These are phyloP conservation scores for Meteorus sp. DNA, from an alignment of 1,140 invertebrate species.

Conservation along the genomic window DNA sequence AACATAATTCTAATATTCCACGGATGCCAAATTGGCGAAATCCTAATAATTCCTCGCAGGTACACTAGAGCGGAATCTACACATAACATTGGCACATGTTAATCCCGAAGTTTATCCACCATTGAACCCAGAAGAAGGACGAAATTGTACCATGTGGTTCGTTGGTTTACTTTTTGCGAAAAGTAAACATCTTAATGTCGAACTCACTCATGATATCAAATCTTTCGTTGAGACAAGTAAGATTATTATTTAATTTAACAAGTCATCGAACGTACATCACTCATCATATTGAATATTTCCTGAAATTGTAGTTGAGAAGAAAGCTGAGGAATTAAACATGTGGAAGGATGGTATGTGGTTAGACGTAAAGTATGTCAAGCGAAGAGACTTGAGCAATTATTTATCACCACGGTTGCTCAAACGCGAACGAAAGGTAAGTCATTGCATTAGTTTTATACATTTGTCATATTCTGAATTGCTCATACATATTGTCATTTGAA, in stretches of 20 bases:
- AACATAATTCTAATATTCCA: conserved; percentile 27
- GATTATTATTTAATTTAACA: not conserved
- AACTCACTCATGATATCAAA: conserved; percentile 91
- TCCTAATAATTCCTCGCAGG: conserved; percentile 54
- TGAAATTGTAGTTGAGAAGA: conserved; percentile 63
- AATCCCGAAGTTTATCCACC: conserved; percentile 84
- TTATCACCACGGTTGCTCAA: conserved; percentile 71
- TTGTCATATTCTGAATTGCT: not conserved
- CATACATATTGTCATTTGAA: conserved; percentile 25
- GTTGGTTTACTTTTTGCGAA: conserved; percentile 92
- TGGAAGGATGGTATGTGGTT: conserved; percentile 89
- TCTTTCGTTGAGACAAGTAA: conserved; percentile 79
- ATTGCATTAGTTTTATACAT: not conserved
- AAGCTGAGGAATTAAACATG: conserved; percentile 73
- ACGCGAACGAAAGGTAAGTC: conserved; percentile 64
- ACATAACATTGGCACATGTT: conserved; percentile 90
- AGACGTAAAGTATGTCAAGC: conserved; percentile 75
- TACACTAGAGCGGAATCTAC: conserved; percentile 88
- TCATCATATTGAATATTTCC: not conserved
- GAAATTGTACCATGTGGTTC: conserved; percentile 89
- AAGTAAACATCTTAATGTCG: conserved; percentile 83
- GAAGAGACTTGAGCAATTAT: conserved; percentile 76
- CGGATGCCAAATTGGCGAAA: conserved; percentile 37
- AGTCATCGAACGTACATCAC: conserved; percentile 47
- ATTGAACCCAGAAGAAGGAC: conserved; percentile 52